Evolutionary conservation across 2,888 invertebrate genomes (phyloP).

Genomic region (Poecilus cupreus): DNA sequence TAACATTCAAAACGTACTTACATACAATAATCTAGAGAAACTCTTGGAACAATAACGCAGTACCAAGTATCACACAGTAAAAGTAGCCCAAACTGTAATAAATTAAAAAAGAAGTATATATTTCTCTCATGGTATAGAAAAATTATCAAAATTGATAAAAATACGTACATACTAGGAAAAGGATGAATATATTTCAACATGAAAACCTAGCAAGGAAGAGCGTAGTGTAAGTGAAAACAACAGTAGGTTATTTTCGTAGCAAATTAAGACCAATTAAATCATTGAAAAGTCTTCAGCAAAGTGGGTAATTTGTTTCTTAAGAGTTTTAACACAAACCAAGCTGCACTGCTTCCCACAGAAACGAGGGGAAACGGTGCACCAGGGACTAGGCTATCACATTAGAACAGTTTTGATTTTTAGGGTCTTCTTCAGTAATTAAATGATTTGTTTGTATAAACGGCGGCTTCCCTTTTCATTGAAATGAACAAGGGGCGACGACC

Average conservation of each 20-base stretch:
- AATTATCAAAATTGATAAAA: too few relatives aligned
- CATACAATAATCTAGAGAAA: too few relatives aligned
- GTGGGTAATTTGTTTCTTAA: constrained; percentile 58
- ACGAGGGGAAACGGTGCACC: background rate
- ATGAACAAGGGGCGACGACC: background rate
- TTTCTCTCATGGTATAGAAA: too few relatives aligned
- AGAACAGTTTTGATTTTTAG: constrained; percentile 58
- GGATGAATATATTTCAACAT: too few relatives aligned
- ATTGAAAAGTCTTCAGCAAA: constrained; percentile 50
- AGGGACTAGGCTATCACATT: constrained; percentile 35
- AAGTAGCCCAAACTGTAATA: too few relatives aligned
- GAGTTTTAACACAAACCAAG: constrained; percentile 42
- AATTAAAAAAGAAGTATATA: too few relatives aligned
- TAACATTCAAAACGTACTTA: too few relatives aligned
- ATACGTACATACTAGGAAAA: too few relatives aligned
- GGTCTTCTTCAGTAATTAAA: constrained; percentile 59
- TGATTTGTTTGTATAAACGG: constrained; percentile 58
- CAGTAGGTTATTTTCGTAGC: constrained; percentile 40
- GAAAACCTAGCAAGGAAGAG: too few relatives aligned
- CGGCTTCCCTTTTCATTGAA: constrained; percentile 20
- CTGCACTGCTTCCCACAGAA: constrained; percentile 16
- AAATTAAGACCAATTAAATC: constrained; percentile 53
- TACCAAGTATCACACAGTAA: too few relatives aligned
- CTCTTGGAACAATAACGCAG: too few relatives aligned
- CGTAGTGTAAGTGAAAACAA: too few relatives aligned